Percentiles rank a stretch among this genome's conserved stretches.
phyloP scores from a whole-genome alignment of 2,113 vertebrate genomes.

The Lanius collurio region DNA sequence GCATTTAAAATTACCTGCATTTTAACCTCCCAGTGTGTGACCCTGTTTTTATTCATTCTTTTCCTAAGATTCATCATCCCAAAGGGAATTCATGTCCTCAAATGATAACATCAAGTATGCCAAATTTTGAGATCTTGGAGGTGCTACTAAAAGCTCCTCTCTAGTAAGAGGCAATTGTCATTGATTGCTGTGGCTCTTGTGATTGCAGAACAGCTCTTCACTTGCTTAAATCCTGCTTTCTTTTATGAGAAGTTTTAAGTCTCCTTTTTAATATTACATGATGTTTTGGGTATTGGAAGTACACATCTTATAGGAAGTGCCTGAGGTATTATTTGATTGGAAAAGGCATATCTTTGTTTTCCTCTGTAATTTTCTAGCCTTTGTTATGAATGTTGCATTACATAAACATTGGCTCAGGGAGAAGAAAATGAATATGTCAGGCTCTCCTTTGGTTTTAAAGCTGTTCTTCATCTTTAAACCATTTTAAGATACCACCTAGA shows the following conservation, averaged over 20 bases:
- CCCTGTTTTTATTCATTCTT: background rate
- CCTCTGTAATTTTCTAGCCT: conserved; percentile 15
- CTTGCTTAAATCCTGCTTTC: conserved; percentile 22
- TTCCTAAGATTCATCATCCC: background rate
- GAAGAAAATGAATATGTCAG: background rate
- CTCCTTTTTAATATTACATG: conserved; percentile 41
- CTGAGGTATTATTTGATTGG: conserved; percentile 10
- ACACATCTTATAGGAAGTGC: conserved; percentile 16
- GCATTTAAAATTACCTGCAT: background rate
- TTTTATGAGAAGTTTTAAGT: conserved; percentile 12
- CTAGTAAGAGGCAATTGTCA: conserved; percentile 41
- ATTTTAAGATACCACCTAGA: background rate
- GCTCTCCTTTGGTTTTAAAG: conserved; percentile 14
- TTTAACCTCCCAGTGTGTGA: background rate
- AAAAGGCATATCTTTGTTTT: conserved; percentile 30
- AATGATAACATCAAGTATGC: conserved; percentile 4
- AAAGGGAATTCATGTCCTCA: background rate
- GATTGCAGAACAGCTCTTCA: conserved; percentile 33
- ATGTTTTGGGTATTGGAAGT: conserved; percentile 10
- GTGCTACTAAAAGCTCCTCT: conserved; percentile 1
- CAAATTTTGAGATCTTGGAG: conserved; percentile 2
- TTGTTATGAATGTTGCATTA: conserved; percentile 8
- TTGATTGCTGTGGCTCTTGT: conserved; percentile 31
- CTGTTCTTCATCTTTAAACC: background rate
- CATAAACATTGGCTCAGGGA: background rate